Conservation (phyloP, 2,113 vertebrate genomes). For the Phyllostomus discolor region DNA sequence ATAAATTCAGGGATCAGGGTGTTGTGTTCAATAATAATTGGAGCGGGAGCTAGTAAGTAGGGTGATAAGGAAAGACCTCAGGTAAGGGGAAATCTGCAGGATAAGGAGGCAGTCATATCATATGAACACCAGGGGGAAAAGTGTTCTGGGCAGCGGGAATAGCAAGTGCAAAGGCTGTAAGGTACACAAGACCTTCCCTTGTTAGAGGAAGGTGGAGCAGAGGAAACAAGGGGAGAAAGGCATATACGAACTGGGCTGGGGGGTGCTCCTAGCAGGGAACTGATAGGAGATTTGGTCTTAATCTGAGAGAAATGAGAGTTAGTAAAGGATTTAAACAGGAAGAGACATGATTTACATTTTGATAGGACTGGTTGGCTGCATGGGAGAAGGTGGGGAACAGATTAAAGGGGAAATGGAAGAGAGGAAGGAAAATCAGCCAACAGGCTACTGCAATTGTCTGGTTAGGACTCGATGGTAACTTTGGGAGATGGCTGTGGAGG, state of each 20-base stretch:
- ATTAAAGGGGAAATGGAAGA: background rate
- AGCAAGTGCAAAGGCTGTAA: background rate
- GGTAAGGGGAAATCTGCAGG: background rate
- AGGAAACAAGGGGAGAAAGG: background rate
- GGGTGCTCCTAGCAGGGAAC: background rate
- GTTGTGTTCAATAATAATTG: background rate
- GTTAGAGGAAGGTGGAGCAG: background rate
- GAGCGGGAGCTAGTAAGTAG: background rate
- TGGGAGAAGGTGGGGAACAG: background rate
- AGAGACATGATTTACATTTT: background rate
- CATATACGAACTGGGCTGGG: background rate
- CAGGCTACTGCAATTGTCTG: background rate
- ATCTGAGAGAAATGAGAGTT: background rate
- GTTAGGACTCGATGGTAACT: background rate
- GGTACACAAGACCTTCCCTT: background rate
- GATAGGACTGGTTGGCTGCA: background rate
- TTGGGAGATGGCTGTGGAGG: background rate
- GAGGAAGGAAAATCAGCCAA: background rate
- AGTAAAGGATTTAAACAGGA: background rate
- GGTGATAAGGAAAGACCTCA: background rate
- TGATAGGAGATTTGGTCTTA: background rate
- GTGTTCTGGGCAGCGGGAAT: background rate
- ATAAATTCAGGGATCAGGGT: background rate
- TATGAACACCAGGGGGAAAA: background rate
- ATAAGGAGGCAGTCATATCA: background rate